Evolutionary conservation across 1,140 invertebrate genomes (phyloP), one percentile per base, ranked within the genome.

Genomic region (Drosophila equinoxialis): DNA sequence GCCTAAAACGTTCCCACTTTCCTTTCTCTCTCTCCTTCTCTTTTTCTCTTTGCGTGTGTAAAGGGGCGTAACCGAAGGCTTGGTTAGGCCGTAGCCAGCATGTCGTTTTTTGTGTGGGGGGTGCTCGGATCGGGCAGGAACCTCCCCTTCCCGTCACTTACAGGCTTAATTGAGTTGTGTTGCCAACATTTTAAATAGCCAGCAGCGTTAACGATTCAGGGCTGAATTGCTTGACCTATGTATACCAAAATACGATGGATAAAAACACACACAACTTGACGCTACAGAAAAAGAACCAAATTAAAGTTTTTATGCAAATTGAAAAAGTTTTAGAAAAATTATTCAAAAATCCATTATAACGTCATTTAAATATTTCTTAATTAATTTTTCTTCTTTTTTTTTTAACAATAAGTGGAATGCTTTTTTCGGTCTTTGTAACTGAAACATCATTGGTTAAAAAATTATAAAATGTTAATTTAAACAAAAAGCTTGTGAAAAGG

Each of bases 151-250:
- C 65, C 54, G 30, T 65, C 74, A 65, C 74, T 77, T 71, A 77
- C 68, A 77, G 70, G 67, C 73, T 78, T 86, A 87, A 86, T 87
- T 87, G 83, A 86, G 83, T 86, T 87, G 79, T 83, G 83, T 83
- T 87, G 60, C 69, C 84, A 79, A 75, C 83, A 86, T 87, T 86
- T 83, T 74, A 86, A 86, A 87, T 83, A 71, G 79, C 82, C 83
- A 65, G 41, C 76, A 65, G 83, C 69, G 68, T 61, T 82, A 87
- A 82, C 83, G 79, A 87, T 81, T 76, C 66, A 17, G 17, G 45
- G 45, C 17, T 23, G 45, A 51, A 51, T 20, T 23, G 17, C 20
- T 23, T 51, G 45, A 17, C 20, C 45, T 51, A 23, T 23, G 20
- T 23, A 23, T 23, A 17, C 26, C 17, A 14, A 35, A 39, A 26